phyloP scores from a whole-genome alignment of 2,888 invertebrate species.

The Phytoseiulus persimilis region DNA sequence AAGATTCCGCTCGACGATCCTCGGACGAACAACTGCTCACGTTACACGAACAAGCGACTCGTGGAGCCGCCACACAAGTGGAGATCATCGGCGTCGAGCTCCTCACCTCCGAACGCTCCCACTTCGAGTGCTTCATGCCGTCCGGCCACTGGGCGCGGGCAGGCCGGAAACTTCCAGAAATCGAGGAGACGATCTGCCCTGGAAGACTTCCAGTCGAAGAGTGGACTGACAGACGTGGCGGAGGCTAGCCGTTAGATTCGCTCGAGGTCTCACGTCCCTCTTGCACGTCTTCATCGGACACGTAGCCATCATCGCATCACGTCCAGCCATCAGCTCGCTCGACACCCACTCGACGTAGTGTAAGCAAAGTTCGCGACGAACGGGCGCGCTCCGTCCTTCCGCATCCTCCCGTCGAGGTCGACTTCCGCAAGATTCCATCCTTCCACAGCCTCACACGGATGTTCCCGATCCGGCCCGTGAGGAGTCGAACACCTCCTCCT shows the following conservation, averaged over 20 bases:
- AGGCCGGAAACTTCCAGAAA: not conserved
- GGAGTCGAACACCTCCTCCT: no score
- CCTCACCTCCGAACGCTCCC: not conserved
- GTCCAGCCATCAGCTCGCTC: conserved; percentile 33
- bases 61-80: not conserved
- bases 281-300: conserved; percentile 35
- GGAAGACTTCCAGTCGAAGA: not conserved
- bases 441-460: no score
- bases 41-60: not conserved
- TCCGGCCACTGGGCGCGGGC: not conserved
- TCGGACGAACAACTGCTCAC: not conserved
- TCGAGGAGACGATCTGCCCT: not conserved
- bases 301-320: conserved; percentile 39
- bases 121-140: not conserved
- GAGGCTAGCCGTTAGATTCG: not conserved
- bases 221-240: not conserved
- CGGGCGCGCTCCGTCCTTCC: not conserved
- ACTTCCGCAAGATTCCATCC: not conserved
- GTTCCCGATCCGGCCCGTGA: no score
- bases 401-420: not conserved
- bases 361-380: not conserved
- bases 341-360: conserved; percentile 10
- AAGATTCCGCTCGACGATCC: not conserved
- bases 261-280: conserved; percentile 33
- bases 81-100: not conserved